Conservation (phyloP, 2,888 invertebrate genomes). For the Drosophila rubida region DNA sequence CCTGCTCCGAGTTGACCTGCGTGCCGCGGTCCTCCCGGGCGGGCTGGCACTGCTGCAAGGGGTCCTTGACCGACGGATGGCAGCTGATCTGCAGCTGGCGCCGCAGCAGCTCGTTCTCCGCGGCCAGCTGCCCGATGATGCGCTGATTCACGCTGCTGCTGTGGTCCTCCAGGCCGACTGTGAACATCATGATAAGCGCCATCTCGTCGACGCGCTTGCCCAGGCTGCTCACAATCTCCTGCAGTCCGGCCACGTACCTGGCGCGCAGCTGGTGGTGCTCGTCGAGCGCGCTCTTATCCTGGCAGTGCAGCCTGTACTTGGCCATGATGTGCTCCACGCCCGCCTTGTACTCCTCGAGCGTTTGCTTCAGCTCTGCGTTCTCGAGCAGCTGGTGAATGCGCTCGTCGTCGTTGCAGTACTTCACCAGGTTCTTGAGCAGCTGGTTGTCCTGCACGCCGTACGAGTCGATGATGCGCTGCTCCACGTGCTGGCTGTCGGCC, state of each 20-base stretch:
- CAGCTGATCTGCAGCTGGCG: slow-evolving; percentile 54
- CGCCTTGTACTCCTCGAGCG: slow-evolving; percentile 39
- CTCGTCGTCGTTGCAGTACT: slow-evolving; percentile 35
- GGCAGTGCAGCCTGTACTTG: slow-evolving; percentile 50
- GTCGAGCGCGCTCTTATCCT: slow-evolving; percentile 16
- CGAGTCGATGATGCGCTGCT: slow-evolving; percentile 37
- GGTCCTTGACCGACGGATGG: not conserved
- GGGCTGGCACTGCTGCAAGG: slow-evolving; percentile 29
- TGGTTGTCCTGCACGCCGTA: slow-evolving; percentile 46
- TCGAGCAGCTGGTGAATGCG: slow-evolving; percentile 45
- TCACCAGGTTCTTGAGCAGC: slow-evolving; percentile 52
- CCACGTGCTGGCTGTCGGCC: slow-evolving; percentile 32
- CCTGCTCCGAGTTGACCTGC: slow-evolving; percentile 32
- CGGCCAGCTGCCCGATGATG: slow-evolving; percentile 40
- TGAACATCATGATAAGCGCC: slow-evolving; percentile 46
- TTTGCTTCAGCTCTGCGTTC: slow-evolving; percentile 55
- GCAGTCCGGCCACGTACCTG: slow-evolving; percentile 46
- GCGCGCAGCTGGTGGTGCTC: slow-evolving; percentile 34
- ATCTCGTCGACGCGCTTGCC: slow-evolving; percentile 57
- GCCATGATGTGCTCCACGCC: slow-evolving; percentile 45
- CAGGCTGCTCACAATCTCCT: slow-evolving; percentile 33
- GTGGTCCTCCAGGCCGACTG: slow-evolving; percentile 32
- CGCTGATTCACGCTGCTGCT: slow-evolving; percentile 40
- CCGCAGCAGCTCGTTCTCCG: slow-evolving; percentile 59
- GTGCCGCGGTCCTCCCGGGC: slow-evolving; percentile 39